A percentile compares a stretch with the other conserved stretches of the same genome.
phyloP scores from a whole-genome alignment of 2,888 invertebrate species.

The Limnephilus rhombicus region DNA sequence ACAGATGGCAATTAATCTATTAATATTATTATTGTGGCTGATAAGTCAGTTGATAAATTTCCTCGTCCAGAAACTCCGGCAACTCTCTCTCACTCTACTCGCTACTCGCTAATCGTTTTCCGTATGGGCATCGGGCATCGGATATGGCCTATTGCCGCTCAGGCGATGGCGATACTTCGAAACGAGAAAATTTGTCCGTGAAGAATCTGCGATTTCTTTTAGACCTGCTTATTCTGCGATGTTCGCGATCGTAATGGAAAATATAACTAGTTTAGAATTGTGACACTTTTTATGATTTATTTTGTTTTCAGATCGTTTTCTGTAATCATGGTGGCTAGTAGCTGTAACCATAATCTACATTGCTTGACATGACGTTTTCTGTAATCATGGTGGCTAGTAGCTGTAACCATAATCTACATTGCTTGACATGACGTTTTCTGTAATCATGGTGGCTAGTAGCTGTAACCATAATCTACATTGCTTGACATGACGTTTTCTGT shows the following conservation, averaged over 20 bases:
- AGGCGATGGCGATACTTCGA: neutral
- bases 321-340: neutral
- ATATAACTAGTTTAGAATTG: neutral
- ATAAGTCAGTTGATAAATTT: neutral
- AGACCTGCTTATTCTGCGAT: neutral
- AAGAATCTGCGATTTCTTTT: neutral
- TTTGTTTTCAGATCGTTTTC: neutral
- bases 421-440: neutral
- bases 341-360: neutral
- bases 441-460: neutral
- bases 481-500: neutral
- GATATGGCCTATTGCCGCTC: constrained; percentile 34
- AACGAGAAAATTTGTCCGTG: neutral
- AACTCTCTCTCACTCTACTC: neutral
- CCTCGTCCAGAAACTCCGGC: neutral
- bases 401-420: neutral
- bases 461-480: neutral
- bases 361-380: neutral
- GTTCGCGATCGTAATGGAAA: neutral
- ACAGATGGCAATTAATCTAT: neutral
- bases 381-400: neutral
- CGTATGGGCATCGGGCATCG: constrained; percentile 42
- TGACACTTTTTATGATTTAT: neutral
- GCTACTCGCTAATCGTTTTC: neutral
- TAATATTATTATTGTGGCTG: neutral